These are phyloP conservation scores for Labeo calbasu DNA, from an alignment of 2,797 vertebrate species.

Conservation along the genomic window DNA sequence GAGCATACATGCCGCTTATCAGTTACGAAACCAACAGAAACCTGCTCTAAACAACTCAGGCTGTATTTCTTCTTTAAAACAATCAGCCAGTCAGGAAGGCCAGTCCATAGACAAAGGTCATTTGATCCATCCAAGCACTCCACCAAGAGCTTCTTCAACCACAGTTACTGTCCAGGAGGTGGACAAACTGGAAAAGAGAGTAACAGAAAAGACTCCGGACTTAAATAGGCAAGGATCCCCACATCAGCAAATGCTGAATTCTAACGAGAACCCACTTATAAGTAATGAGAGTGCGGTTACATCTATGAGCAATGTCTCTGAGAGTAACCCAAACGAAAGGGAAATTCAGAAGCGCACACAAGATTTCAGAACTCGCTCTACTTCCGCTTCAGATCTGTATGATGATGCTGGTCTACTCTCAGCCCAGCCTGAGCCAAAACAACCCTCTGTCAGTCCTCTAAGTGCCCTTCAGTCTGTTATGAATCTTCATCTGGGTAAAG, in stretches of 20 bases:
- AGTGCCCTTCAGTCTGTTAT: slow-evolving; percentile 98
- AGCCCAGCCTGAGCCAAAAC: slow-evolving; percentile 89
- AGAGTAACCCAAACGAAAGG: slow-evolving; percentile 45
- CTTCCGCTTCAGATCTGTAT: slow-evolving; percentile 77
- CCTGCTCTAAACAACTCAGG: slow-evolving; percentile 83
- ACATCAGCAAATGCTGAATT: slow-evolving; percentile 82
- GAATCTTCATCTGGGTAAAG: slow-evolving; percentile 99
- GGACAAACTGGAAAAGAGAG: slow-evolving; percentile 95
- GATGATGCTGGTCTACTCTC: slow-evolving; percentile 92
- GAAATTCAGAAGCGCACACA: slow-evolving; percentile 57
- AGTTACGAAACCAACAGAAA: slow-evolving; percentile 93
- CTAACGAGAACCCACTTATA: slow-evolving; percentile 80
- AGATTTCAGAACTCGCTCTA: slow-evolving; percentile 76
- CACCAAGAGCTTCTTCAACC: slow-evolving; percentile 29
- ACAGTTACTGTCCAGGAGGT: slow-evolving; percentile 88
- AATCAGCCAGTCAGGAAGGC: slow-evolving; percentile 77
- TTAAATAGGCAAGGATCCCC: slow-evolving; percentile 81
- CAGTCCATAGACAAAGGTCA: slow-evolving; percentile 85
- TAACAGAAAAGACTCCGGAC: slow-evolving; percentile 90
- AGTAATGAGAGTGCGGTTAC: slow-evolving; percentile 83
- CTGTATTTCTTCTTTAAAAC: slow-evolving; percentile 85
- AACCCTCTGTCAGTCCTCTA: slow-evolving; percentile 96
- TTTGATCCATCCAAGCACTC: slow-evolving; percentile 80
- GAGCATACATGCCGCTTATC: slow-evolving; percentile 98
- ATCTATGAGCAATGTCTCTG: slow-evolving; percentile 68